A percentile compares a stretch with the other conserved stretches of the same genome.
These are phyloP conservation scores for Aphrocallistes beatrix DNA, from an alignment of 37 sponge, comb jelly and placozoan species.

Conservation along the genomic window DNA sequence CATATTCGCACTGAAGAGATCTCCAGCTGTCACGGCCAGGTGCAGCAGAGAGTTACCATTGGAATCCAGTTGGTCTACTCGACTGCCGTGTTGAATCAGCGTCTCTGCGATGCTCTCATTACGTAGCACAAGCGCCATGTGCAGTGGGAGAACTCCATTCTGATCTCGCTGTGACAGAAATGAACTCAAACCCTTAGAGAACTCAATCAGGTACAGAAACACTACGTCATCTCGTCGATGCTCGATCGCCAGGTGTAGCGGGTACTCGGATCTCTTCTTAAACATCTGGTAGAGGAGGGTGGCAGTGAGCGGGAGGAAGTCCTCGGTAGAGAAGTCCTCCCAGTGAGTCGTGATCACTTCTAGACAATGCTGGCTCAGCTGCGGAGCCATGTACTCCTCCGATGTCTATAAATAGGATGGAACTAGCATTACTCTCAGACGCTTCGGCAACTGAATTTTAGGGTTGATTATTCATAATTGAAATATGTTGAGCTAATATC, in stretches of 20 bases:
- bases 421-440: no score
- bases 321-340: conserved; percentile 53
- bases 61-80: conserved; percentile 42
- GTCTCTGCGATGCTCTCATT: conserved; percentile 75
- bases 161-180: conserved; percentile 59
- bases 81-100: conserved; percentile 65
- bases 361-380: conserved; percentile 72
- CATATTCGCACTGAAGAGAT: conserved; percentile 68
- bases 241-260: conserved; percentile 84
- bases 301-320: conserved; percentile 67
- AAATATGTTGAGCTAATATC: no score
- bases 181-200: conserved; percentile 33
- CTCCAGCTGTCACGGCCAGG: conserved; percentile 68
- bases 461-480: no score
- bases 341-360: conserved; percentile 81
- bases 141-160: conserved; percentile 61
- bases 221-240: conserved; percentile 80
- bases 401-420: no score
- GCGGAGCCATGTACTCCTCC: conserved; percentile 56
- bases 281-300: conserved; percentile 86
- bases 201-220: conserved; percentile 84
- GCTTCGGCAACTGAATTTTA: no score
- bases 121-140: conserved; percentile 61
- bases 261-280: conserved; percentile 68
- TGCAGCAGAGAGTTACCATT: conserved; percentile 69